Evolutionary conservation across 1,140 invertebrate genomes (phyloP), one percentile per base, ranked within the genome.

Genomic region (Hirudo medicinalis): DNA sequence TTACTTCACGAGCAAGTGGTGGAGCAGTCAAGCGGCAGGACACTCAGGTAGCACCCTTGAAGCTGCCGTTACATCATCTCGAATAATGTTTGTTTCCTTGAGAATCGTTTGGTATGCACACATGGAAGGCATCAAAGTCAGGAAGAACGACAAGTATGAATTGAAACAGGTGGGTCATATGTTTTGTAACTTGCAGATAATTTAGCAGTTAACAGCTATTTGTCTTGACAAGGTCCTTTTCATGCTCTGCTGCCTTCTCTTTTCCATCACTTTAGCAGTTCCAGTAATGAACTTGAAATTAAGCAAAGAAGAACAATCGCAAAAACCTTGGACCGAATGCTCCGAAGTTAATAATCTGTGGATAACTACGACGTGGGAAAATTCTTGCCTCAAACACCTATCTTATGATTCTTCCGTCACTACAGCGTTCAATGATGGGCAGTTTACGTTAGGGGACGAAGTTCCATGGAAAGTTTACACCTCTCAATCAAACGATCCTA

Each of bases 111-210:
- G 69, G 69, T 70, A 70, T 25, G 69, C 69, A 11, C 69, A 70
- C 69, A 70, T 70, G 32, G 69, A 70, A 53, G 69, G 69, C 4
- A 70, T 22, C 36, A 70, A 70, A 29, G 20, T 40, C 22, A 36
- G 69, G 32, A 70, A 70, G 53, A 70, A 70, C 53, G 69, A 70
- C 69, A 43, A 54, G 49, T 49, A 70, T 49, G 69, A 70, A 49
- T 49, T 70, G 22, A 36, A 36, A 8, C 69, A 70, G 53, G 29
- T 70, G 1, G 27, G 22, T 63, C 29, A 13, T 20, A n/a, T 11
- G 57, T 15, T 49, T 49, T 49, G 43, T 49, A 49, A 49, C 1
- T 49, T 15, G 43, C 43, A 15, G 11, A 49, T 49, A 15, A 49
- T 49, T 13, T 49, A 17, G 43, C 15, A 0, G 43, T 17, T 49